Conservation (phyloP, 2,797 vertebrate genomes). For the Cyclura pinguis region DNA sequence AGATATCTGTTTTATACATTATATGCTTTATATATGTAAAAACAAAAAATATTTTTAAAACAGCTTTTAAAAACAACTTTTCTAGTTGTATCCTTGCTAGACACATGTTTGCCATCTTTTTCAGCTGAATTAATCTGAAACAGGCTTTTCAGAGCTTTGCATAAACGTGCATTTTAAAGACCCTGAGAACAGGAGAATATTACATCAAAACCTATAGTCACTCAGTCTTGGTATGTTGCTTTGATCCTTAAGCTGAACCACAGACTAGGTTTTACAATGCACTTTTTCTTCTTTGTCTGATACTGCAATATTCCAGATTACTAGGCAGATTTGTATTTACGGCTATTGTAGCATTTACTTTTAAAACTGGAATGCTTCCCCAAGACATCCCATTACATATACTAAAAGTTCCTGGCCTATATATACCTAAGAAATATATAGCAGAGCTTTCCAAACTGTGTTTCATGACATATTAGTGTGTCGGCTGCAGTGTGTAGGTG, state of each 20-base stretch:
- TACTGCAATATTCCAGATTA: rapidly evolving
- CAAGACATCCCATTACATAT: background rate
- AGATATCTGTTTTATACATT: background rate
- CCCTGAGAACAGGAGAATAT: background rate
- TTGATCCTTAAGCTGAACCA: background rate
- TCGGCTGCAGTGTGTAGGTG: no score
- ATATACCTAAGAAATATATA: background rate
- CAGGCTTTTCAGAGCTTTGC: background rate
- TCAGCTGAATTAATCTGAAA: background rate
- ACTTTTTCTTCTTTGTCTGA: background rate
- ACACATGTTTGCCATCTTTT: background rate
- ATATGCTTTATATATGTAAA: no score
- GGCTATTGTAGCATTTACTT: background rate
- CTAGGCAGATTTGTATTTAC: conserved; percentile 27
- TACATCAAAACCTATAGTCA: background rate
- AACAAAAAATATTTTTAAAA: no score
- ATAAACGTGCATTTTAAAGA: conserved; percentile 11
- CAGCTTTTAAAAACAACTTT: background rate
- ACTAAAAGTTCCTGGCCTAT: background rate
- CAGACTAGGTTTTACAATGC: conserved; percentile 9
- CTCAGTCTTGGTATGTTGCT: background rate
- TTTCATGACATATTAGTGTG: no score
- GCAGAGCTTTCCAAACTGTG: no score
- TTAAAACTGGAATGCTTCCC: background rate
- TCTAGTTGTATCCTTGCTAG: background rate